These are phyloP conservation scores for Forbesichthys papilliferus DNA, from an alignment of 2,113 vertebrate species.

Conservation along the genomic window DNA sequence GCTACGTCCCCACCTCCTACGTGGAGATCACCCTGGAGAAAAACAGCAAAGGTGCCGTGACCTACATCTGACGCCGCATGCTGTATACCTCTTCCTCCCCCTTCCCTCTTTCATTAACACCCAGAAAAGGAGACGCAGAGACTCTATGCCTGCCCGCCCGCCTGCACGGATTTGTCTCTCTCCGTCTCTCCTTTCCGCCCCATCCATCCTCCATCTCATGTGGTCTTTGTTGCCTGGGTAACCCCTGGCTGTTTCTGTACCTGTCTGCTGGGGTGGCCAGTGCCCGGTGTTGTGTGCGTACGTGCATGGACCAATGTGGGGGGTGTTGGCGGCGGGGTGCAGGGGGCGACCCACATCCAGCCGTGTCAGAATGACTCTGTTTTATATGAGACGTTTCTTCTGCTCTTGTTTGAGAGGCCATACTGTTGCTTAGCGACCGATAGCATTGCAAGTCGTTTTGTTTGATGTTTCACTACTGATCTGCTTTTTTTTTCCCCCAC, in stretches of 20 bases:
- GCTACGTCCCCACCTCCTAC: constrained; percentile 97
- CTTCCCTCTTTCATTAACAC: constrained; percentile 4
- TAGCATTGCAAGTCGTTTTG: constrained; percentile 40
- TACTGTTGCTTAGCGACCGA: constrained; percentile 48
- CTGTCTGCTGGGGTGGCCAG: constrained; percentile 16
- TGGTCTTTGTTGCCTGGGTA: constrained; percentile 33
- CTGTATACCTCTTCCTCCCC: constrained; percentile 8
- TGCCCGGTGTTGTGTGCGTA: constrained; percentile 72
- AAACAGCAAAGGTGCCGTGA: constrained; percentile 99
- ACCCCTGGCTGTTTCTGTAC: constrained; percentile 9
- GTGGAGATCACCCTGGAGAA: constrained; percentile 98
- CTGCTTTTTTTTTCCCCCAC: constrained; percentile 24
- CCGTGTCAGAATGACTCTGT: constrained; percentile 34
- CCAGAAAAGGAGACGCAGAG: constrained; percentile 7
- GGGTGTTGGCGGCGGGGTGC: neutral
- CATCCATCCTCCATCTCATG: constrained; percentile 18
- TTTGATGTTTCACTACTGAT: constrained; percentile 52
- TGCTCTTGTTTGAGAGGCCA: constrained; percentile 5
- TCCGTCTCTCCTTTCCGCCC: constrained; percentile 13
- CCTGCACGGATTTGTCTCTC: constrained; percentile 48
- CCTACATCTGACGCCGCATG: constrained; percentile 90
- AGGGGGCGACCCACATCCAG: neutral
- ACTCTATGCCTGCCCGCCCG: constrained; percentile 7
- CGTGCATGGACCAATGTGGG: constrained; percentile 52
- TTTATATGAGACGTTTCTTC: constrained; percentile 5